These are phyloP conservation scores for Macrophya alboannulata DNA, from an alignment of 2,888 invertebrate species.

Conservation along the genomic window DNA sequence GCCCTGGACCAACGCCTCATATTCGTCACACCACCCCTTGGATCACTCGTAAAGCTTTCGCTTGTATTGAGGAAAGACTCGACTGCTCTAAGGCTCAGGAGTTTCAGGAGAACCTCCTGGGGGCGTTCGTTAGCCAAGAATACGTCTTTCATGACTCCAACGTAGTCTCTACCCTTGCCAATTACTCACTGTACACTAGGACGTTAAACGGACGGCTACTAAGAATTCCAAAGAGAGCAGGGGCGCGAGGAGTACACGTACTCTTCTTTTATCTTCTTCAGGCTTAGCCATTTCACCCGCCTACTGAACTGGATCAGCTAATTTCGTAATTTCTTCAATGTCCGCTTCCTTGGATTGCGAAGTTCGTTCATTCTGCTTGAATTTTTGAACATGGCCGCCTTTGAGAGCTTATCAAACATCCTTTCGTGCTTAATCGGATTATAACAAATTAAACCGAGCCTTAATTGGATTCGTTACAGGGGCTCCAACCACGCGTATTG, in stretches of 20 bases:
- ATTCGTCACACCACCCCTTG: not conserved
- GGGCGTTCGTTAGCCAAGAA: slow-evolving; percentile 59
- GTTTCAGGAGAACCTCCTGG: slow-evolving; percentile 50
- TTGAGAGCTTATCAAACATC: slow-evolving; percentile 44
- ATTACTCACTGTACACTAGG: slow-evolving; percentile 59
- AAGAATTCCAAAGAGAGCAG: slow-evolving; percentile 1
- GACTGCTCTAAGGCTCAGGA: slow-evolving; percentile 26
- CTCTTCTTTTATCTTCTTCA: slow-evolving; percentile 49
- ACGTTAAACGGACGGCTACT: slow-evolving; percentile 57
- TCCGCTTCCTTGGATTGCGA: slow-evolving; percentile 27
- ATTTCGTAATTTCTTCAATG: slow-evolving; percentile 49
- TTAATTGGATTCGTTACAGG: slow-evolving; percentile 49
- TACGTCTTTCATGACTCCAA: slow-evolving; percentile 56
- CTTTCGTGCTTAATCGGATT: slow-evolving; percentile 42
- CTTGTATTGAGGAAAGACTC: slow-evolving; percentile 29
- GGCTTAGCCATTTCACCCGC: slow-evolving; percentile 42
- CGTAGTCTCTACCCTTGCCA: slow-evolving; percentile 56
- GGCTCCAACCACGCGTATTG: slow-evolving; percentile 28
- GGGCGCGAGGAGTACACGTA: slow-evolving; percentile 27
- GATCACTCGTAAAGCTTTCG: slow-evolving; percentile 21
- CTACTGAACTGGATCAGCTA: slow-evolving; percentile 47
- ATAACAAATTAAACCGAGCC: slow-evolving; percentile 50
- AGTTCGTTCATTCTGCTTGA: slow-evolving; percentile 14
- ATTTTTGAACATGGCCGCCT: slow-evolving; percentile 44
- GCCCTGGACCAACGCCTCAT: not conserved